A percentile compares a stretch with the other conserved stretches of the same genome.
phyloP scores from a whole-genome alignment of 2,113 vertebrate species.

The Misgurnus mizolepis region DNA sequence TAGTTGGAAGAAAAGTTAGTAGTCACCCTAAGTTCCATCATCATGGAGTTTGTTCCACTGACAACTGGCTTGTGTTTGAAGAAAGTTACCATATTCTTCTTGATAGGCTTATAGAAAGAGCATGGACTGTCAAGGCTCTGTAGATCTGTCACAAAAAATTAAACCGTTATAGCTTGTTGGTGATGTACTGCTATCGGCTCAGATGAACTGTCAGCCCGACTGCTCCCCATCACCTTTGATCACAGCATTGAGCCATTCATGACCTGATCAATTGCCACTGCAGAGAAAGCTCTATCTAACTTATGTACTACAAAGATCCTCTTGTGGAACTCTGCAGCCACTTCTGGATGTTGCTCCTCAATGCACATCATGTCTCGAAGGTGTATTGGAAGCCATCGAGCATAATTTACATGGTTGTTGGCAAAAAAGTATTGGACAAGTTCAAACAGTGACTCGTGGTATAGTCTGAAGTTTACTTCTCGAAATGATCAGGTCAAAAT shows the following conservation, averaged over 20 bases:
- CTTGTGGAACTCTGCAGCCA: neutral
- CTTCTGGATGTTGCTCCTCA: conserved; percentile 24
- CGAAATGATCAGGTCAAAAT: conserved; percentile 32
- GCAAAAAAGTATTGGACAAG: conserved; percentile 44
- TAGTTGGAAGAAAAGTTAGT: conserved; percentile 40
- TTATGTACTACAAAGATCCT: conserved; percentile 44
- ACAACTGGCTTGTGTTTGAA: conserved; percentile 15
- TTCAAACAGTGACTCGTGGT: conserved; percentile 31
- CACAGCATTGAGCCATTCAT: conserved; percentile 34
- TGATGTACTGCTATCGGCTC: neutral
- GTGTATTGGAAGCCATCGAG: conserved; percentile 30
- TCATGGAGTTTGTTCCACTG: neutral
- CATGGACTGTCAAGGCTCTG: conserved; percentile 7
- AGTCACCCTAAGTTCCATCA: conserved; percentile 37
- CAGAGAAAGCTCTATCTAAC: conserved; percentile 10
- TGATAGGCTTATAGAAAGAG: conserved; percentile 39
- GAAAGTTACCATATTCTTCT: conserved; percentile 24
- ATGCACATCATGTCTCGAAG: conserved; percentile 37
- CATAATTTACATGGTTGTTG: conserved; percentile 42
- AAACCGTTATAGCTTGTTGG: neutral
- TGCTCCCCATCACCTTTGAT: conserved; percentile 30
- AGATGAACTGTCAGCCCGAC: neutral
- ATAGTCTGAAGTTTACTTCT: conserved; percentile 37
- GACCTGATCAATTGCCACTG: conserved; percentile 39
- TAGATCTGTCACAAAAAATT: neutral